These are phyloP conservation scores for Invenusta paracnida DNA, from an alignment of 2,888 invertebrate genomes.

Conservation along the genomic window DNA sequence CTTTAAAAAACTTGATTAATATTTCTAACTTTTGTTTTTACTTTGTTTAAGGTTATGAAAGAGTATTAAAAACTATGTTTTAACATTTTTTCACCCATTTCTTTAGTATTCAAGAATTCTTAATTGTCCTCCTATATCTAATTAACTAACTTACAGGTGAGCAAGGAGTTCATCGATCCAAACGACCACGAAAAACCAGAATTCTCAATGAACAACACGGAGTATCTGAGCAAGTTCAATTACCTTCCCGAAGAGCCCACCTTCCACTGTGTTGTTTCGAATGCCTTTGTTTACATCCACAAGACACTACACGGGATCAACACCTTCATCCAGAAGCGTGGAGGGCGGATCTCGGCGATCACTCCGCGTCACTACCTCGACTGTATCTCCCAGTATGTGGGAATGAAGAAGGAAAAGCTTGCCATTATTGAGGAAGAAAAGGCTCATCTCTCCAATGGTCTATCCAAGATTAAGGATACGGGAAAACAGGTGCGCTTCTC, in stretches of 20 bases:
- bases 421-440: constrained; percentile 97
- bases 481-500: constrained; percentile 84
- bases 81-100: no score
- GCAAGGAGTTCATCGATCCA: neutral
- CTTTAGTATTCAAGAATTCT: neutral
- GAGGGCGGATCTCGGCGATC: constrained; percentile 90
- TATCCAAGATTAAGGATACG: constrained; percentile 96
- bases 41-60: no score
- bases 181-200: neutral
- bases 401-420: constrained; percentile 81
- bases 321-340: constrained; percentile 78
- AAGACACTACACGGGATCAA: constrained; percentile 92
- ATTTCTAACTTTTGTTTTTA: no score
- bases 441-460: constrained; percentile 91
- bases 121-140: neutral
- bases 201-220: neutral
- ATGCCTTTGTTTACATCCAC: constrained; percentile 95
- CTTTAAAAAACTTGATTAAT: no score
- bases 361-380: constrained; percentile 96
- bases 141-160: neutral
- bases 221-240: neutral
- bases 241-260: constrained; percentile 66
- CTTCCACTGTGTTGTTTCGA: constrained; percentile 93
- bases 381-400: constrained; percentile 93
- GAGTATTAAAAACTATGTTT: no score